Conservation (phyloP, 2,113 vertebrate genomes). For the Paraplagusia blochii region DNA sequence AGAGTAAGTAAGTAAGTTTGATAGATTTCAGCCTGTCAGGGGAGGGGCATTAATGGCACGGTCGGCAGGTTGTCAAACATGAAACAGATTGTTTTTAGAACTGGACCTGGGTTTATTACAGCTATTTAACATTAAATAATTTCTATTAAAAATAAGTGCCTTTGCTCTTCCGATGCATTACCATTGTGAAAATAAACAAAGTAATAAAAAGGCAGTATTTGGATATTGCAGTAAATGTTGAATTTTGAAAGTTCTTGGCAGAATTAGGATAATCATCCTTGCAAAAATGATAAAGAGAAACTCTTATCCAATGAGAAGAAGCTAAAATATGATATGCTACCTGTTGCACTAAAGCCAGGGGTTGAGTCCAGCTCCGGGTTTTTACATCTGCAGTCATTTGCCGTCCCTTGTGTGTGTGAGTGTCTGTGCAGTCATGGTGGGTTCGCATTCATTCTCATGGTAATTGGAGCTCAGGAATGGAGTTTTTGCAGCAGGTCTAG, state of each 20-base stretch:
- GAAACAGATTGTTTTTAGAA: conserved; percentile 33
- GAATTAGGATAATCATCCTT: too few species aligned
- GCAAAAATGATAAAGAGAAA: neutral
- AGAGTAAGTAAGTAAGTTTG: conserved; percentile 43
- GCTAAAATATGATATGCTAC: neutral
- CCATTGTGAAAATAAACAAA: neutral
- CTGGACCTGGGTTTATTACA: neutral
- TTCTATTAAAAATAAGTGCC: too few species aligned
- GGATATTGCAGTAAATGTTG: too few species aligned
- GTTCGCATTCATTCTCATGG: conserved; percentile 77
- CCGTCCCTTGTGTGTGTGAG: conserved; percentile 40
- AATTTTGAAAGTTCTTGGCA: too few species aligned
- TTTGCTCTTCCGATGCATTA: too few species aligned
- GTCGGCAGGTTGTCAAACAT: conserved; percentile 51
- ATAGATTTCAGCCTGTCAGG: conserved; percentile 54
- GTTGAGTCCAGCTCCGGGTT: conserved; percentile 62
- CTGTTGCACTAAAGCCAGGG: neutral
- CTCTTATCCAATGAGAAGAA: neutral
- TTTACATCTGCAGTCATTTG: conserved; percentile 40
- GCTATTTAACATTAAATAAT: neutral
- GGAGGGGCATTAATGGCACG: conserved; percentile 29
- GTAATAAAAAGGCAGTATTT: too few species aligned
- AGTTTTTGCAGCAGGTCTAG: conserved; percentile 38
- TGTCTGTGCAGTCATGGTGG: conserved; percentile 62
- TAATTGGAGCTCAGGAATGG: conserved; percentile 70